These are phyloP conservation scores for Oncopodura yosiiana DNA, from an alignment of 1,140 invertebrate species.

Conservation along the genomic window DNA sequence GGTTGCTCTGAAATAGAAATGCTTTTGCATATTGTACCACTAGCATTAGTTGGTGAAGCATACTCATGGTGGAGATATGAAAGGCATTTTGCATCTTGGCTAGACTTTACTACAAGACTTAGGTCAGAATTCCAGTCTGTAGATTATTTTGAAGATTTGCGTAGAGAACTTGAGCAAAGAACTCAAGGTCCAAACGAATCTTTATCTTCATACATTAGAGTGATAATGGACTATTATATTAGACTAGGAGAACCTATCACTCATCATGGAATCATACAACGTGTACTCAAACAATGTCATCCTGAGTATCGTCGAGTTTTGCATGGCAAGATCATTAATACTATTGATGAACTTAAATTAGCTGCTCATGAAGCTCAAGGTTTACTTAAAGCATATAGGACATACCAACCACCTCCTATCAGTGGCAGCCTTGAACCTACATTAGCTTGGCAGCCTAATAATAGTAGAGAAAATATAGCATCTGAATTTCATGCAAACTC, in stretches of 20 bases:
- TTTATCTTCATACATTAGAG: constrained; percentile 6
- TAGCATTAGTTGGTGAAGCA: constrained; percentile 5
- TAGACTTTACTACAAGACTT: background rate
- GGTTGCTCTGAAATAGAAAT: background rate
- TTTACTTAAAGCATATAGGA: background rate
- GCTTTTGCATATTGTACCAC: constrained; percentile 1
- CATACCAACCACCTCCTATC: background rate
- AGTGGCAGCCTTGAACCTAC: too few relatives aligned
- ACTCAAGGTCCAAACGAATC: constrained; percentile 10
- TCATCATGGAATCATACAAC: background rate
- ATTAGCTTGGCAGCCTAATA: too few relatives aligned
- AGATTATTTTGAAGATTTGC: constrained; percentile 1
- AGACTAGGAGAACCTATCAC: background rate
- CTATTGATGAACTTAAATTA: constrained; percentile 1
- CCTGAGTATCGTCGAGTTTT: constrained; percentile 2
- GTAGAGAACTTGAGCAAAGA: constrained; percentile 7
- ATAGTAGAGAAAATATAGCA: too few relatives aligned
- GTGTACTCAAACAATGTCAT: constrained; percentile 3
- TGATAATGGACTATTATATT: constrained; percentile 10
- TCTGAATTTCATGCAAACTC: too few relatives aligned
- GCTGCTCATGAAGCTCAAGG: constrained; percentile 4
- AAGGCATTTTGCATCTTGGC: background rate
- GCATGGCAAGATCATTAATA: background rate
- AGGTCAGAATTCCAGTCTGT: constrained; percentile 10
- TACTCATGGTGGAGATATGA: background rate